phyloP scores from a whole-genome alignment of 2,888 invertebrate species.

The Caenorhabditis parvicauda region DNA sequence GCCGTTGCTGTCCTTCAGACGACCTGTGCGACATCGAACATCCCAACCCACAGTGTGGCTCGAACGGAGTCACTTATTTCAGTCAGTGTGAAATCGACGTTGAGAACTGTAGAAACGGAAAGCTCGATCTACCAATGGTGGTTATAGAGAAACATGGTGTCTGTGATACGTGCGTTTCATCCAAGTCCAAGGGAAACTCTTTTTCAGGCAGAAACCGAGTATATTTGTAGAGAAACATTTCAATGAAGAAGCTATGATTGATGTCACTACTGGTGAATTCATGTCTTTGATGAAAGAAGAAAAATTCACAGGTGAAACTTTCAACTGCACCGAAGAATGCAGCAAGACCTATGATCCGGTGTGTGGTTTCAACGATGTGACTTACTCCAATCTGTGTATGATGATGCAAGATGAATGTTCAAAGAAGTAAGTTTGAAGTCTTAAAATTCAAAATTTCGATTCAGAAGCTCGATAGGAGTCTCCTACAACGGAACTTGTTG shows the following conservation, averaged over 20 bases:
- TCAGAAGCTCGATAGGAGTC: constrained; percentile 18
- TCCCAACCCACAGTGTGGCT: constrained; percentile 46
- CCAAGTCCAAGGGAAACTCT: too few species aligned
- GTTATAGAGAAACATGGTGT: constrained; percentile 13
- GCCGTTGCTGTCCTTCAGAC: constrained; percentile 40
- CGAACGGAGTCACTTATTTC: constrained; percentile 43
- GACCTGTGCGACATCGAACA: constrained; percentile 36
- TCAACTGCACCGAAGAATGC: constrained; percentile 32
- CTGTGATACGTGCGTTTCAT: constrained; percentile 18
- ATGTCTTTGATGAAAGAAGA: too few species aligned
- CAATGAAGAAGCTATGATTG: background rate
- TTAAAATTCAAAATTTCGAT: constrained; percentile 6
- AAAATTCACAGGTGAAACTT: constrained; percentile 9
- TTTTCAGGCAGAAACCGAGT: too few species aligned
- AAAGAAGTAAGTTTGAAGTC: background rate
- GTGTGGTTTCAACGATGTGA: constrained; percentile 48
- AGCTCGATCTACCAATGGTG: constrained; percentile 33
- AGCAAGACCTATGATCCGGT: constrained; percentile 49
- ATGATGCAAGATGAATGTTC: constrained; percentile 4
- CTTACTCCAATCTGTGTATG: constrained; percentile 52
- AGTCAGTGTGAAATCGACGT: constrained; percentile 36
- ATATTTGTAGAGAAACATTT: too few species aligned
- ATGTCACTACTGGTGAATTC: background rate
- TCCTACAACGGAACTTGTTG: constrained; percentile 41
- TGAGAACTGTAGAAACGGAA: constrained; percentile 32